These are phyloP conservation scores for Enteromius viviparus DNA, from an alignment of 2,797 vertebrate species.

Conservation along the genomic window DNA sequence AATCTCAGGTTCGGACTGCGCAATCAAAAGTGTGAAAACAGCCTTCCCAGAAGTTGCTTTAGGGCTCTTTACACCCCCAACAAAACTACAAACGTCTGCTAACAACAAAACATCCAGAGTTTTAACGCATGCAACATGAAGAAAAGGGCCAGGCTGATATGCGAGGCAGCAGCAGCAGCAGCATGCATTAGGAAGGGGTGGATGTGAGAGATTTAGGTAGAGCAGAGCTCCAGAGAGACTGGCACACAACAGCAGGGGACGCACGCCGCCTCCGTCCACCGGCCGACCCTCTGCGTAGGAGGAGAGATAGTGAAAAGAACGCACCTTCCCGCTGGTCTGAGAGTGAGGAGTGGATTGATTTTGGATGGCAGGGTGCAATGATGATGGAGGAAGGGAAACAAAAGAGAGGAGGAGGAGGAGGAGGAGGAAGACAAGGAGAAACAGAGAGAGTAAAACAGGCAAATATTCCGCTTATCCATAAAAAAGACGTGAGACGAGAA, in stretches of 20 bases:
- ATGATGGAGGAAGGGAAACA: conserved; percentile 88
- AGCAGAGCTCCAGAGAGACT: conserved; percentile 20
- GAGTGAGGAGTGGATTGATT: conserved; percentile 83
- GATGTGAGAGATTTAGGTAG: conserved; percentile 16
- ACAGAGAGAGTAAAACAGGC: conserved; percentile 81
- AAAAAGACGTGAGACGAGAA: conserved; percentile 55
- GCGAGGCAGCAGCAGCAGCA: background rate
- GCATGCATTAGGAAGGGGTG: background rate
- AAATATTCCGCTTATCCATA: conserved; percentile 76
- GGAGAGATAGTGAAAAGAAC: conserved; percentile 87
- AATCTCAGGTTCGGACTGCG: background rate
- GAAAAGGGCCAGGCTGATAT: conserved; percentile 16
- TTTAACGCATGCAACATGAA: conserved; percentile 17
- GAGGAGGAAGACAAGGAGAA: conserved; percentile 75
- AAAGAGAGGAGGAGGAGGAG: conserved; percentile 74
- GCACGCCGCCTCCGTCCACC: conserved; percentile 10
- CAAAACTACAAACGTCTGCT: background rate
- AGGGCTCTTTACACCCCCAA: conserved; percentile 17
- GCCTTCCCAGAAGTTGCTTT: conserved; percentile 7
- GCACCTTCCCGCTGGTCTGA: conserved; percentile 99
- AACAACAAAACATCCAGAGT: background rate
- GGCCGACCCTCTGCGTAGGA: conserved; percentile 26
- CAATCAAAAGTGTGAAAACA: conserved; percentile 17
- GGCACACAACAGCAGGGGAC: conserved; percentile 43
- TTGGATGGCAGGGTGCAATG: conserved; percentile 93